Conservation (phyloP, 2,797 vertebrate species). For the Mormyrus hasselquistii region DNA sequence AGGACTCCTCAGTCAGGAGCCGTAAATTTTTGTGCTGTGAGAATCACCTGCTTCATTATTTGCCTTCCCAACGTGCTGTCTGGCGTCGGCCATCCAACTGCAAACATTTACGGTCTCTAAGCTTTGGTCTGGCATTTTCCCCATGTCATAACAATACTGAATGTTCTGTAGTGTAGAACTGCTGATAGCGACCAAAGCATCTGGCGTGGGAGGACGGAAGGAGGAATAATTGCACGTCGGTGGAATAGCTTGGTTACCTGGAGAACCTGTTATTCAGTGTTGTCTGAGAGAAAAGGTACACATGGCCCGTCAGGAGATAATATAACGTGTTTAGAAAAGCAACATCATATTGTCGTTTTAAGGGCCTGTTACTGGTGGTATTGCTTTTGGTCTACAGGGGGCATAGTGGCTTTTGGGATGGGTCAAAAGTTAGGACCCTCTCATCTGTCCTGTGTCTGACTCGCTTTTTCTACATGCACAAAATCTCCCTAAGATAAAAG, state of each 20-base stretch:
- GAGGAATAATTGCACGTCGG: not conserved
- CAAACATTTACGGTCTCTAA: conserved; percentile 5
- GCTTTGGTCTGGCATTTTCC: not conserved
- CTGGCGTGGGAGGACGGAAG: not conserved
- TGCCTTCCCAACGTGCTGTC: not conserved
- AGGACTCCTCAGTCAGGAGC: not conserved
- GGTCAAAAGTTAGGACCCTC: not conserved
- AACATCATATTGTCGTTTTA: not conserved
- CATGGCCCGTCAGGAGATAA: not conserved
- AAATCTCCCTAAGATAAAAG: not conserved
- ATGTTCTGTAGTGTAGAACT: not conserved
- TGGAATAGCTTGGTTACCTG: not conserved
- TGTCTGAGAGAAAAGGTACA: not conserved
- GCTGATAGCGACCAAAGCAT: not conserved
- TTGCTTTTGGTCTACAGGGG: not conserved
- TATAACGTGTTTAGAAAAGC: not conserved
- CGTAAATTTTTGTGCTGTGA: not conserved
- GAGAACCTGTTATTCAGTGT: not conserved
- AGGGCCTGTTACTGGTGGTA: not conserved
- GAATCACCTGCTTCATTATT: not conserved
- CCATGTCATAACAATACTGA: not conserved
- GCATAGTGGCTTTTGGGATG: not conserved
- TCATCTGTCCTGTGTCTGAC: not conserved
- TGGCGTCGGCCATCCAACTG: not conserved
- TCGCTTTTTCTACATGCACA: not conserved